Percentiles rank a stretch among this genome's conserved stretches.
Evolutionary conservation across 2,888 invertebrate genomes (phyloP).

Genomic region (Scaeva pyrastri): DNA sequence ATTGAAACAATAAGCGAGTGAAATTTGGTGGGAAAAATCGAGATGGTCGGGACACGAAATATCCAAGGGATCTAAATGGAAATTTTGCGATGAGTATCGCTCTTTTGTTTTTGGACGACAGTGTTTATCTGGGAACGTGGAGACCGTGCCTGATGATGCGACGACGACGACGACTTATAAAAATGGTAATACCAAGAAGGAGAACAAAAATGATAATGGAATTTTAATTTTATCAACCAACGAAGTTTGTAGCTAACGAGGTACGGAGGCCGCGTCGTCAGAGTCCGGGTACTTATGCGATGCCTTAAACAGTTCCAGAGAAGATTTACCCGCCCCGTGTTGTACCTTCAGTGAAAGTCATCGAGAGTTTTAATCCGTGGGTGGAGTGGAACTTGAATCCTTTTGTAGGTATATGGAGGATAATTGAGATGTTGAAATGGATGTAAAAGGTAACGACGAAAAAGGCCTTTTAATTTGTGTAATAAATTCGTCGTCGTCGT

Average conservation of each 20-base stretch:
- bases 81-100: slow-evolving; percentile 48
- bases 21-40: slow-evolving; percentile 74
- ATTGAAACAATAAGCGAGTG: slow-evolving; percentile 68
- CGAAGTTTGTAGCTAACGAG: slow-evolving; percentile 47
- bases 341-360: slow-evolving; percentile 51
- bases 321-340: not conserved
- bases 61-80: slow-evolving; percentile 63
- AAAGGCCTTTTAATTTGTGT: slow-evolving; percentile 28
- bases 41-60: slow-evolving; percentile 57
- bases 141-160: no score
- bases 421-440: slow-evolving; percentile 44
- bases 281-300: slow-evolving; percentile 22
- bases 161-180: no score
- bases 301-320: slow-evolving; percentile 17
- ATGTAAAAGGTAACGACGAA: not conserved
- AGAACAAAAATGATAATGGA: slow-evolving; percentile 64
- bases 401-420: slow-evolving; percentile 29
- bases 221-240: slow-evolving; percentile 67
- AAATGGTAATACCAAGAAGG: slow-evolving; percentile 32
- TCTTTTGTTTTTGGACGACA: no score
- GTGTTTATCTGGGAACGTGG: slow-evolving; percentile 6
- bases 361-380: slow-evolving; percentile 31
- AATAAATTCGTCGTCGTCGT: slow-evolving; percentile 25
- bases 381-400: slow-evolving; percentile 33
- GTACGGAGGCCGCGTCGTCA: not conserved